Evolutionary conservation across 2,888 invertebrate species (phyloP), one percentile per base, ranked within the genome.

Genomic region (Lysandra coridon): DNA sequence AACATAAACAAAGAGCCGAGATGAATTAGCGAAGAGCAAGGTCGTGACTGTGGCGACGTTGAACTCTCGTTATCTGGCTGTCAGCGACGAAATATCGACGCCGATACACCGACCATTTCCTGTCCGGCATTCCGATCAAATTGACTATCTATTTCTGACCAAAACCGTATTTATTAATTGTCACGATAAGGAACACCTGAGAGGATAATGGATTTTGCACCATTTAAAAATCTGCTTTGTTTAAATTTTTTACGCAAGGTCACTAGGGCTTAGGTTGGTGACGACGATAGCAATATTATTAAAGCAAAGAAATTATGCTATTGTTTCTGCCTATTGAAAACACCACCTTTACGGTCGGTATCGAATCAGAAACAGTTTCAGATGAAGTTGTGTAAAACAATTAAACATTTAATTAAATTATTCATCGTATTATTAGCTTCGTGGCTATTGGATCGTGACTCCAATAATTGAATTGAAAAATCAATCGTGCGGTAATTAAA

Each of bases 21-120:
- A 91, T 89, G 90, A 92, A 91, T 91, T 88, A 88, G 88, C 88
- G 92, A 92, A 90, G 92, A 90, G 85, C 88, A 84, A 83, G 88
- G 86, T 92, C 94, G 94, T 94, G 94, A 93, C 92, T 89, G 87
- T 85, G 82, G 85, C 87, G 88, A 83, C 88, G 86, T 86, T 90
- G 90, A 90, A 89, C 88, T 88, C 87, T 84, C 84, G 88, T 89
- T 88, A 91, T 91, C 89, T 89, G 84, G 82, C 84, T 85, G 87
- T 89, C 90, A 88, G 88, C 86, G 87, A 86, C 88, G 88, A 92
- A 91, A 89, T 92, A 92, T 91, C 88, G 86, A 85, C 86, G 84
- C 83, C 86, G 92, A 91, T 91, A 91, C 88, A 85, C 84, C 83
- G 86, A 87, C 87, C 85, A 91, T 91, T 92, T 92, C 91, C 92